Evolutionary conservation across 1,140 invertebrate genomes (phyloP).

Genomic region (Polypedilum vanderplanki): DNA sequence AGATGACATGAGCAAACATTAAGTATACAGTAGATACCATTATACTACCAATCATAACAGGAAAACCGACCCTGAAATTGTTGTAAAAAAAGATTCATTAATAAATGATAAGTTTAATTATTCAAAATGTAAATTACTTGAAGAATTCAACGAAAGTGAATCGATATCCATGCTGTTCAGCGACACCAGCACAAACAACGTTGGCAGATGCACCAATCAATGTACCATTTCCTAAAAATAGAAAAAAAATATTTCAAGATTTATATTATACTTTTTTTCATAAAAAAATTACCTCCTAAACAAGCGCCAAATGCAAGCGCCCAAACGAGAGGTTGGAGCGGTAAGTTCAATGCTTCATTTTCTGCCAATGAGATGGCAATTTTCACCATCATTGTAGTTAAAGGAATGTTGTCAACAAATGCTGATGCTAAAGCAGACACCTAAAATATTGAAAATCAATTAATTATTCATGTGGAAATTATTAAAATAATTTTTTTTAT

Average conservation of each 20-base stretch:
- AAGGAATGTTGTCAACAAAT: conserved; percentile 79
- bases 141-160: conserved; percentile 74
- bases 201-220: conserved; percentile 78
- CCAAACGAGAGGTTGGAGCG: conserved; percentile 66
- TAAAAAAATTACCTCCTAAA: conserved; percentile 58
- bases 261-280: neutral
- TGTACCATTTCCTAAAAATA: conserved; percentile 63
- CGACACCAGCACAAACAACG: conserved; percentile 76
- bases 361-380: conserved; percentile 58
- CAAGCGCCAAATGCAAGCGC: conserved; percentile 74
- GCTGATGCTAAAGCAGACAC: conserved; percentile 69
- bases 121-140: conserved; percentile 45
- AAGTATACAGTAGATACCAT: conserved; percentile 60
- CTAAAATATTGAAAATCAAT: conserved; percentile 33
- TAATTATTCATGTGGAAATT: neutral
- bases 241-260: neutral
- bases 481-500: neutral
- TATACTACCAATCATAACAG: conserved; percentile 65
- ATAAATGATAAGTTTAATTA: neutral
- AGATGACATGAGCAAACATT: conserved; percentile 58
- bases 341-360: conserved; percentile 56
- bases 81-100: conserved; percentile 26
- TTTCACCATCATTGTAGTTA: conserved; percentile 79
- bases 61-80: conserved; percentile 62
- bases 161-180: conserved; percentile 74